Evolutionary conservation across 2,888 invertebrate species (phyloP).

Genomic region (Synergus gifuensis): DNA sequence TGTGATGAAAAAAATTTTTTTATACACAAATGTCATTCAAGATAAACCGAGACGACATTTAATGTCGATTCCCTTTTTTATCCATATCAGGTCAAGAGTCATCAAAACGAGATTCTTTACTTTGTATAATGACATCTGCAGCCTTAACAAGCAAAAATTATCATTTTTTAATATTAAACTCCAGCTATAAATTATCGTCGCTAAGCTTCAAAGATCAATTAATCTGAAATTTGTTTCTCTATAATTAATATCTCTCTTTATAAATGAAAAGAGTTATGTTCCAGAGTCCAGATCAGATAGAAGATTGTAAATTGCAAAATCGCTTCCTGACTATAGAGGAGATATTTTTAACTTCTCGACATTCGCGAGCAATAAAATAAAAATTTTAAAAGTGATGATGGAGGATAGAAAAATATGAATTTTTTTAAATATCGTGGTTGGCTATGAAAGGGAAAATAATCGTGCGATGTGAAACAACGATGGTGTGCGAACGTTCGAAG

Average conservation of each 20-base stretch:
- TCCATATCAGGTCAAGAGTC: not conserved
- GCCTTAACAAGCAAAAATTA: not conserved
- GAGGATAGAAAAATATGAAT: not conserved
- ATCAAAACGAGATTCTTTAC: not conserved
- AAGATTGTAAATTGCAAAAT: not conserved
- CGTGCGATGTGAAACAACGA: slow-evolving; percentile 5
- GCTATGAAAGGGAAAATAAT: not conserved
- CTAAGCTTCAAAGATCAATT: not conserved
- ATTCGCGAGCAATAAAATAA: too few relatives aligned
- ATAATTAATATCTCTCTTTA: not conserved
- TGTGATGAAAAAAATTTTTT: slow-evolving; percentile 10
- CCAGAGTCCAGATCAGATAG: slow-evolving; percentile 14
- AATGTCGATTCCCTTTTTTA: not conserved
- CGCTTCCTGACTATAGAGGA: not conserved
- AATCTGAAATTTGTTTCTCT: not conserved
- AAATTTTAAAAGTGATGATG: not conserved
- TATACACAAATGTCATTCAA: slow-evolving; percentile 1
- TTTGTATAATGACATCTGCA: slow-evolving; percentile 7
- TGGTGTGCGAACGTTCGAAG: slow-evolving; percentile 62
- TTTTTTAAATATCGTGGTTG: not conserved
- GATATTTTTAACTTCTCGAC: not conserved
- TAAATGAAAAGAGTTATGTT: not conserved
- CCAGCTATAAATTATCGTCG: not conserved
- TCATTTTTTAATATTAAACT: not conserved
- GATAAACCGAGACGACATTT: slow-evolving; percentile 26